Conservation (phyloP, 2,888 invertebrate genomes). For the Pecten maximus region DNA sequence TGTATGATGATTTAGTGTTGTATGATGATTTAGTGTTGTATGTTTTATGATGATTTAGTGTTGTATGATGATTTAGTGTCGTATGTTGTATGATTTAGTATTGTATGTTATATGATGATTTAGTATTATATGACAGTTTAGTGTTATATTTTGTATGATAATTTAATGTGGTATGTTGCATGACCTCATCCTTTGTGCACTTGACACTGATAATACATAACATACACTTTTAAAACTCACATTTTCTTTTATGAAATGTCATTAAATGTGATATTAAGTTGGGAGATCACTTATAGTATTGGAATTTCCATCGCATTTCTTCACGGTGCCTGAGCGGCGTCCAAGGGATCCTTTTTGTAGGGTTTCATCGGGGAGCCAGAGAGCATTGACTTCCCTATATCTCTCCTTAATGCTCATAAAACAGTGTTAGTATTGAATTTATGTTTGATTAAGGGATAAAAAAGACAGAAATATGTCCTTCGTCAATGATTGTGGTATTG, state of each 20-base stretch:
- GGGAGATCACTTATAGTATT: neutral
- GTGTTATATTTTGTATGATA: neutral
- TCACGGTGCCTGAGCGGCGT: neutral
- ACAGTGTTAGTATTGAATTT: neutral
- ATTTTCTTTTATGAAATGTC: neutral
- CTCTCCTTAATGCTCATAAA: slow-evolving; percentile 12
- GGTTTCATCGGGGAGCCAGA: neutral
- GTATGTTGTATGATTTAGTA: neutral
- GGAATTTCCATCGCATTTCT: neutral
- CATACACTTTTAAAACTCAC: no score
- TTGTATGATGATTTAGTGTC: neutral
- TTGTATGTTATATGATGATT: neutral
- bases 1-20: neutral
- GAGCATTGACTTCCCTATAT: neutral
- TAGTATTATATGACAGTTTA: neutral
- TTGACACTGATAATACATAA: neutral
- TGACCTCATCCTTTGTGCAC: neutral
- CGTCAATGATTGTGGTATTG: neutral
- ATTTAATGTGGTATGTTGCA: neutral
- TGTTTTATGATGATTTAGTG: no score
- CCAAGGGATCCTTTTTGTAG: neutral
- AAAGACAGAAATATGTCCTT: slow-evolving; percentile 11
- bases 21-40: no score
- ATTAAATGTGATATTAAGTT: neutral
- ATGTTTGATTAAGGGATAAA: slow-evolving; percentile 17